phyloP scores from a whole-genome alignment of 2,113 vertebrate genomes.

The Piprites chloris region DNA sequence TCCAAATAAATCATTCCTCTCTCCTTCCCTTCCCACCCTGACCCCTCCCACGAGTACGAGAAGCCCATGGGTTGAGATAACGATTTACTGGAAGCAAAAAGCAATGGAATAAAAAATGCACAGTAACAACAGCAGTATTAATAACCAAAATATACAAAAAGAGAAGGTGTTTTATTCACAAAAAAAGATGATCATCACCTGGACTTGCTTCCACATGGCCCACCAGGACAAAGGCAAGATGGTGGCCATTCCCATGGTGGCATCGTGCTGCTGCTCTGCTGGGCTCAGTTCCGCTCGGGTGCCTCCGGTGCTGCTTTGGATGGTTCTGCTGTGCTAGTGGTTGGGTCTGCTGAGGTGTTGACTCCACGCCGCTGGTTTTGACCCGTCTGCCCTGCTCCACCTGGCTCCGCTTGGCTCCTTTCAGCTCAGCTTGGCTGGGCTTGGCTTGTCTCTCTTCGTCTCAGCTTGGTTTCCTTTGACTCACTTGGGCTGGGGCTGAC shows the following conservation, averaged over 20 bases:
- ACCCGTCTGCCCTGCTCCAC: too few species aligned
- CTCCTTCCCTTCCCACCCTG: not conserved
- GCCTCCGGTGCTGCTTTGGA: not conserved
- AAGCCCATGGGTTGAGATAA: not conserved
- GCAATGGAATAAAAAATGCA: not conserved
- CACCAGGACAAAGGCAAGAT: not conserved
- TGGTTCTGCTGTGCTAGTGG: not conserved
- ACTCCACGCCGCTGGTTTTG: too few species aligned
- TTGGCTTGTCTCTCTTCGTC: too few species aligned
- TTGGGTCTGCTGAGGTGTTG: too few species aligned
- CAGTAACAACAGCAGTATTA: not conserved
- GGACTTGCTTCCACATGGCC: not conserved
- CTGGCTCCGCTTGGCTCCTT: too few species aligned
- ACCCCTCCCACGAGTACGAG: not conserved
- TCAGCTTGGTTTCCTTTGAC: too few species aligned
- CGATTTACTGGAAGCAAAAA: not conserved
- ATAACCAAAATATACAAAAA: not conserved
- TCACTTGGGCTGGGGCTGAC: too few species aligned
- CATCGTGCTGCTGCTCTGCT: not conserved
- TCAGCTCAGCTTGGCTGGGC: too few species aligned
- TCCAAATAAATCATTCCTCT: not conserved
- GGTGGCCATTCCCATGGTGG: accelerated
- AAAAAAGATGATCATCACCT: not conserved
- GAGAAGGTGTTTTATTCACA: not conserved
- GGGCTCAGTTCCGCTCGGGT: not conserved